Base-by-base conservation (phyloP, 2,888 invertebrate species). In the Dendrolimus pini region DNA sequence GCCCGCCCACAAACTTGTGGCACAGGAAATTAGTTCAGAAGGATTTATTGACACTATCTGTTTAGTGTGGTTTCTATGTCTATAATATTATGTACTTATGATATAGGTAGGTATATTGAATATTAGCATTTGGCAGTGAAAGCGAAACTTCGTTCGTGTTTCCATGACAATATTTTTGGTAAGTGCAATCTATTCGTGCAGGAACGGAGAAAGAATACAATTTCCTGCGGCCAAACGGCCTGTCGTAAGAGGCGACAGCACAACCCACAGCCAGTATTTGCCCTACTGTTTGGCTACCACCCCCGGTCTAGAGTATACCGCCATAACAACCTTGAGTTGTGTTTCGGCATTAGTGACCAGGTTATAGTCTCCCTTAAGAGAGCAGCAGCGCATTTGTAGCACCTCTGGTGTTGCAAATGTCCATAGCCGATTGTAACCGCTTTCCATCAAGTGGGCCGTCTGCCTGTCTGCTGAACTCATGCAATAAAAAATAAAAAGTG, bases 1-100 rank as follows among this genome's bases (percentile, higher is more conserved):
- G 56, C 12, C 18, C 47, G 14, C 47, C 47, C 53, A 13, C 10
- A 18, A 56, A 53, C 41, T 53, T 56, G 57, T 56, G 47, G 47
- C 12, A 30, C 56, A 60, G 64, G 70, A 65, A 67, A 69, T 67
- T 69, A 65, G 62, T 65, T 68, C 41, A 52, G 14, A 59, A 58
- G 57, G 59, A 62, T 64, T 64, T 58, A 30, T 57, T 56, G 54
- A 59, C 56, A 56, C 58, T 30, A 58, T 47, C 47, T 7, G 47
- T 47, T 47, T 12, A 8, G 0, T 47, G 9, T 47, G 47, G 9
- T 47, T 47, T 47, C 47, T 47, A 12, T 47, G 47, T 47, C 12
- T 47, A 47, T 47, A 30, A 47, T 47, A 47, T 8, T 9, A 47
- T 8, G 47, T 47, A 47, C 9, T 0, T 47, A 2, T 30, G 30